Conservation (phyloP, 2,888 invertebrate species). For the Conops quadrifasciatus region DNA sequence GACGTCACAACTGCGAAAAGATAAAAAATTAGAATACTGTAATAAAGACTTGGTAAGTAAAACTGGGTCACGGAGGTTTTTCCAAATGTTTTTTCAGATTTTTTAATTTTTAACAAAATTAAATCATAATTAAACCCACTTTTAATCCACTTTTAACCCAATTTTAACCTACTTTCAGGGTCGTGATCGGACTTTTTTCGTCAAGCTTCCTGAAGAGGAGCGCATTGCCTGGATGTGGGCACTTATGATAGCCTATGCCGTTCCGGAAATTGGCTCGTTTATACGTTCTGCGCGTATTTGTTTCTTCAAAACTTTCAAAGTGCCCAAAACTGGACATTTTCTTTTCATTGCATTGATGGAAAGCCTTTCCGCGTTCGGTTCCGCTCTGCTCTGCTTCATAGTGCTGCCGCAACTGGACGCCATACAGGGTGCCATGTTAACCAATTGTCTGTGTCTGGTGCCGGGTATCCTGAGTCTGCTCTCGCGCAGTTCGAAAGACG, state of each 20-base stretch:
- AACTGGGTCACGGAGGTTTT: neutral
- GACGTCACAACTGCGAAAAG: slow-evolving; percentile 86
- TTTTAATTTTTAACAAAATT: too few species aligned
- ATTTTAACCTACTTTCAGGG: slow-evolving; percentile 67
- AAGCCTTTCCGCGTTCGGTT: slow-evolving; percentile 86
- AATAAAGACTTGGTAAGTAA: slow-evolving; percentile 82
- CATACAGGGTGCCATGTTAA: slow-evolving; percentile 94
- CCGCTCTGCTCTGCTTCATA: slow-evolving; percentile 85
- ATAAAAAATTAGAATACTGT: slow-evolving; percentile 81
- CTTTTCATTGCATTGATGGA: slow-evolving; percentile 80
- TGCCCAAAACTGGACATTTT: slow-evolving; percentile 68
- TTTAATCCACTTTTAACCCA: neutral
- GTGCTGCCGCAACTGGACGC: slow-evolving; percentile 93
- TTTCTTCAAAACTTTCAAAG: slow-evolving; percentile 87
- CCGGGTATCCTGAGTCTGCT: slow-evolving; percentile 78
- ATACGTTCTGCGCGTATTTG: slow-evolving; percentile 87
- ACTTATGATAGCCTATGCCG: slow-evolving; percentile 83
- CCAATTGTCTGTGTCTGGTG: slow-evolving; percentile 92
- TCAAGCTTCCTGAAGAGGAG: slow-evolving; percentile 83
- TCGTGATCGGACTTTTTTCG: slow-evolving; percentile 85
- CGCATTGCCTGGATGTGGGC: slow-evolving; percentile 95
- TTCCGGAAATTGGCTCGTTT: slow-evolving; percentile 88
- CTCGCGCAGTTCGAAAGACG: slow-evolving; percentile 84
- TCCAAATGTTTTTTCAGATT: too few species aligned
- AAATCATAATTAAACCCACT: too few species aligned